Base-by-base conservation (phyloP, 30 jellyfish, hydroid and myxozoan species). In the Aurelia sp. region DNA sequence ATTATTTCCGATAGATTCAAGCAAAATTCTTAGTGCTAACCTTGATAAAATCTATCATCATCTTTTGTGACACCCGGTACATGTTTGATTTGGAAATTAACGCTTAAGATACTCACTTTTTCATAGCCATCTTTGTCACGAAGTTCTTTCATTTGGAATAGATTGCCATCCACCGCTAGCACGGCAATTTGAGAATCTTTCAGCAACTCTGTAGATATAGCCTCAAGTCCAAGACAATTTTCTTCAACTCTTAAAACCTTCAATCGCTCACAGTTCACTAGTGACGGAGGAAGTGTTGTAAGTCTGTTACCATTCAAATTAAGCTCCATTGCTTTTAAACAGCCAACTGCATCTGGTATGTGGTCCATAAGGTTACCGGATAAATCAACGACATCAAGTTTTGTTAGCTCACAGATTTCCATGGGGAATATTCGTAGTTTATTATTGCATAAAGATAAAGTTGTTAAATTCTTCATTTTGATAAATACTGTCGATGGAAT, bases 71-170 rank as follows among this genome's bases (percentile, higher is more conserved):
- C 33, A 27, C 2, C 33, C 33, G 33, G 33, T 27, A 27, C 33
- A 27, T 0, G 8, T 8, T 44, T 41, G 12, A 4, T 41, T 41
- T 3, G 15, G 55, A 44, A 30, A 61, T n/a, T 5, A 21, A 35
- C 19, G 0, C 5, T 19, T 30, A 71, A 24, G 13, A 9, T 27
- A 67, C 96, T 73, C 55, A 95, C 99, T 91, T 88, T 76, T 3
- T 95, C 98, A 62, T 95, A 90, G 76, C 99, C 99, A 40, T 95
- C 98, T 59, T 76, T 53, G 24, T 95, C 99, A 66, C 78, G 99
- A 12, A 95, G 82, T 40, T 80, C 83, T 73, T 91, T 86, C 97
- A 89, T 85, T 21, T 69, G 92, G 68, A 95, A 95, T 40, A 85
- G 52, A 68, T 95, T 95, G 13, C 99, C 99, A 70, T 95, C 98